A percentile compares a stretch with the other conserved stretches of the same genome.
Evolutionary conservation across 1,140 invertebrate species (phyloP).

Genomic region (Nasonia giraulti): DNA sequence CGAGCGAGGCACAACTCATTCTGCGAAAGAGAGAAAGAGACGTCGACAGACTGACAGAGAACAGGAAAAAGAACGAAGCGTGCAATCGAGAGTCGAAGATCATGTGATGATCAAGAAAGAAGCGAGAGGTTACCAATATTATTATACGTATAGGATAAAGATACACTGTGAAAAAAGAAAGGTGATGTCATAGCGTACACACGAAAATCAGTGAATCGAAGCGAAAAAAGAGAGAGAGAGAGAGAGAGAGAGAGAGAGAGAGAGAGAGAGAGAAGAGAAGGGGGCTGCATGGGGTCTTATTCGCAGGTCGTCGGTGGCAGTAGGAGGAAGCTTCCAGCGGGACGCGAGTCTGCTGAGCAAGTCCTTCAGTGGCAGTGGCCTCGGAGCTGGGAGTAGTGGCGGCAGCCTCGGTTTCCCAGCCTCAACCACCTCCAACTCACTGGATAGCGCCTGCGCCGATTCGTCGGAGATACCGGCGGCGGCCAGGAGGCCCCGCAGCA

Average conservation of each 20-base stretch:
- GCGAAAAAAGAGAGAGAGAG: slow-evolving; percentile 47
- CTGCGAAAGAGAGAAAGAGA: slow-evolving; percentile 43
- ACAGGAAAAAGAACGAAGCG: slow-evolving; percentile 38
- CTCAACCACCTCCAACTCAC: slow-evolving; percentile 67
- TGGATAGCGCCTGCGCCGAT: slow-evolving; percentile 65
- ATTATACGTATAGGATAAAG: neutral
- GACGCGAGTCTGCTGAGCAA: slow-evolving; percentile 57
- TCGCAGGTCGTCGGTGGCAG: slow-evolving; percentile 64
- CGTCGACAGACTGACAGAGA: slow-evolving; percentile 62
- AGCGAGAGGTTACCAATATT: neutral
- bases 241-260: slow-evolving; percentile 48
- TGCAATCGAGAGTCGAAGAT: slow-evolving; percentile 1
- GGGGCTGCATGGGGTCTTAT: slow-evolving; percentile 62
- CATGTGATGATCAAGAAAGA: slow-evolving; percentile 7
- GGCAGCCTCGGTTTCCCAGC: slow-evolving; percentile 39
- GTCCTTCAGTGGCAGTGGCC: slow-evolving; percentile 56
- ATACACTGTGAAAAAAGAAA: neutral
- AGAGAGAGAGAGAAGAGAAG: slow-evolving; percentile 49
- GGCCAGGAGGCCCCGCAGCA: slow-evolving; percentile 64
- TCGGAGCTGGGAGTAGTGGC: slow-evolving; percentile 50
- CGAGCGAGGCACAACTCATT: neutral
- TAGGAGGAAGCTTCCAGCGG: slow-evolving; percentile 55
- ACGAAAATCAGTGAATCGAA: neutral
- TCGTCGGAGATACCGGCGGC: slow-evolving; percentile 58
- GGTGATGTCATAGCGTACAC: neutral